phyloP scores from a whole-genome alignment of 1,140 invertebrate genomes.

The Musca domestica region DNA sequence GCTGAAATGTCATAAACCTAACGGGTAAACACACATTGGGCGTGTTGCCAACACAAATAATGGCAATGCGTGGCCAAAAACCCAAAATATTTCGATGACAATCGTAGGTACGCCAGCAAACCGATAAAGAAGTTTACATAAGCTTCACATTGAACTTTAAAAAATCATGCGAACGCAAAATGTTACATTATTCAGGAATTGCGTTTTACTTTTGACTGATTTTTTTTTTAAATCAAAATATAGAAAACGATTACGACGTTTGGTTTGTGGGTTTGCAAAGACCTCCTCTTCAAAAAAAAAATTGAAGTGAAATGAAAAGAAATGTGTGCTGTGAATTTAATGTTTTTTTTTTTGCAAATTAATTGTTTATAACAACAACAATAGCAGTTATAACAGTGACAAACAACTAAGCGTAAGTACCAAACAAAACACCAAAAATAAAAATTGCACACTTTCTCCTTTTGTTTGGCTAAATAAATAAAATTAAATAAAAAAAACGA shows the following conservation, averaged over 20 bases:
- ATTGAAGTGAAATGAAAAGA: neutral
- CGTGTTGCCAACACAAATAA: neutral
- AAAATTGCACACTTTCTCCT: conserved; percentile 17
- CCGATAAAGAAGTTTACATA: conserved; percentile 14
- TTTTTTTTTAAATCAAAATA: neutral
- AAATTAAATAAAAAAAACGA: neutral
- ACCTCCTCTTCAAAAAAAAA: neutral
- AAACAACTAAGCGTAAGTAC: neutral
- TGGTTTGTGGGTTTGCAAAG: neutral
- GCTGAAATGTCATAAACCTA: neutral
- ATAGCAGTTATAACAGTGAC: neutral
- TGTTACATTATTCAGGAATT: no score
- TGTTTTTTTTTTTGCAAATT: conserved; percentile 2
- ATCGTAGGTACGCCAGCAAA: neutral
- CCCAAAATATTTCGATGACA: no score
- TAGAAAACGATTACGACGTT: conserved; percentile 13
- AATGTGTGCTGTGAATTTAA: conserved; percentile 17
- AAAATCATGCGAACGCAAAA: neutral
- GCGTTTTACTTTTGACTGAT: neutral
- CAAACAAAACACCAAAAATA: neutral
- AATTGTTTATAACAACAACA: conserved; percentile 12
- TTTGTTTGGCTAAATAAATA: conserved; percentile 2
- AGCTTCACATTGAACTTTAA: conserved; percentile 21
- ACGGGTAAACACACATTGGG: conserved; percentile 7
- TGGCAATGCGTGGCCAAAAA: no score